These are phyloP conservation scores for Sylvia borin DNA, from an alignment of 2,797 vertebrate genomes.

Conservation along the genomic window DNA sequence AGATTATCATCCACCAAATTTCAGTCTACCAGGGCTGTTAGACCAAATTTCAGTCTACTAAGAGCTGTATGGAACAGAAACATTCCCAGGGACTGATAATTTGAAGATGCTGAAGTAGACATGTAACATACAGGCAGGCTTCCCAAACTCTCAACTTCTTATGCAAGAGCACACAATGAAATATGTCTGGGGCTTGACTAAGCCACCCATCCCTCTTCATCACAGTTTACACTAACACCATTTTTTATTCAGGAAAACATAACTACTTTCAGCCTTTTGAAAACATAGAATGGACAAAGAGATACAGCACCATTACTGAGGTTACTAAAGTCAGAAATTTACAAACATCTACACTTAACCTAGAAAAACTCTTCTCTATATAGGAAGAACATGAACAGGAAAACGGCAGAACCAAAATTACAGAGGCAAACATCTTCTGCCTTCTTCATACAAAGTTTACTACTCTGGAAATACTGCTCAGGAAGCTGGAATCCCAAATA, in stretches of 20 bases:
- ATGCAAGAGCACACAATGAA: neutral
- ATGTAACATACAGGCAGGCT: neutral
- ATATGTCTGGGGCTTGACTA: neutral
- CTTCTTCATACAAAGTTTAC: neutral
- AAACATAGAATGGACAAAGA: neutral
- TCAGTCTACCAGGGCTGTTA: neutral
- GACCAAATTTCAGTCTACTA: neutral
- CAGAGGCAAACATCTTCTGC: neutral
- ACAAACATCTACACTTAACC: neutral
- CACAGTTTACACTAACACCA: neutral
- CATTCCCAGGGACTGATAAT: neutral
- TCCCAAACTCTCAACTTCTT: neutral
- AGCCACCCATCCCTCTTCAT: neutral
- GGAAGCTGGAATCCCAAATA: neutral
- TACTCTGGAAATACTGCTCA: neutral
- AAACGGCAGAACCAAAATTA: neutral
- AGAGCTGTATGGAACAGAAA: neutral
- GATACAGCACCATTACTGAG: neutral
- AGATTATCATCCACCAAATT: neutral
- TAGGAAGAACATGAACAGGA: neutral
- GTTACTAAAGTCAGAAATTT: neutral
- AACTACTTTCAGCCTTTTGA: neutral
- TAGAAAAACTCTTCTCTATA: neutral
- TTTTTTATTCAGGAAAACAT: neutral
- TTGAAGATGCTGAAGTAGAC: neutral